phyloP scores from a whole-genome alignment of 2,797 vertebrate species.

The Taenioides sp. region DNA sequence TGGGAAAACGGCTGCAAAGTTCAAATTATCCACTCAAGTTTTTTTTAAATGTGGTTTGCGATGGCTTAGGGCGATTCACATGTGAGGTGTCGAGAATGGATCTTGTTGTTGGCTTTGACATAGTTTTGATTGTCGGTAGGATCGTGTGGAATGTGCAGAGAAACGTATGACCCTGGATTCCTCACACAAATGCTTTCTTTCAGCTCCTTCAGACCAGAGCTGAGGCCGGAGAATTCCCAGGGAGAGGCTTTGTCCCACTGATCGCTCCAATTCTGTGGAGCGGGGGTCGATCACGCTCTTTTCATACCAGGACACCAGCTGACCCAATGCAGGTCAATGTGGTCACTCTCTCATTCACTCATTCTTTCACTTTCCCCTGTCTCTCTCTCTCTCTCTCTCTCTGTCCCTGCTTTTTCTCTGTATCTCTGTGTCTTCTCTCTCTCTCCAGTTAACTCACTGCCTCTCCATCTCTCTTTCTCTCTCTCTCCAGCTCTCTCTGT shows the following conservation, averaged over 20 bases:
- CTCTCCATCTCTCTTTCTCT: neutral
- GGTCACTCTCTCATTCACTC: constrained; percentile 48
- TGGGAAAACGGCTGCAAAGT: constrained; percentile 28
- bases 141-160: constrained; percentile 69
- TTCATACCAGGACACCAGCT: constrained; percentile 71
- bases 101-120: constrained; percentile 56
- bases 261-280: constrained; percentile 21
- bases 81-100: constrained; percentile 51
- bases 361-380: constrained; percentile 10
- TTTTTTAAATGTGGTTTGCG: constrained; percentile 18
- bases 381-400: neutral
- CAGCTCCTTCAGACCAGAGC: constrained; percentile 56
- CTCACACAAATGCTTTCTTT: constrained; percentile 65
- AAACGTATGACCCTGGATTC: constrained; percentile 75
- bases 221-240: constrained; percentile 68
- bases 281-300: constrained; percentile 57
- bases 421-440: too few relatives aligned
- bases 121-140: constrained; percentile 60
- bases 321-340: constrained; percentile 71
- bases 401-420: too few relatives aligned
- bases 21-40: constrained; percentile 32
- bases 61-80: constrained; percentile 28
- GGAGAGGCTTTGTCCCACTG: constrained; percentile 52
- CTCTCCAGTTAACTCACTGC: neutral
- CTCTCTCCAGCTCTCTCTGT: too few relatives aligned